Conservation (phyloP, 2,888 invertebrate species). For the Crossocerus cetratus region DNA sequence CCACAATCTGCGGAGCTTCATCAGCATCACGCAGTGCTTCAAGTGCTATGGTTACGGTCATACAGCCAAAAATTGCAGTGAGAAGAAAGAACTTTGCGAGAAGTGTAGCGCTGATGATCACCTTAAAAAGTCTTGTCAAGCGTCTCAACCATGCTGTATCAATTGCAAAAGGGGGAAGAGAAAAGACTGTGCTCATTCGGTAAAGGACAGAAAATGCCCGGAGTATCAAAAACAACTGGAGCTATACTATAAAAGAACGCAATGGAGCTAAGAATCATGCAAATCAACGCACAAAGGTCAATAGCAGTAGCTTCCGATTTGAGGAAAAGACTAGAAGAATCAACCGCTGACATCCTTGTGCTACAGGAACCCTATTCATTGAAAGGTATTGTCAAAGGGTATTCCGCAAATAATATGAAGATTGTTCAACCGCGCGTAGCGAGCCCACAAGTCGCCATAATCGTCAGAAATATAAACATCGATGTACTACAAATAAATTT, state of each 20-base stretch:
- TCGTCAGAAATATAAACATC: background rate
- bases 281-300: slow-evolving; percentile 14
- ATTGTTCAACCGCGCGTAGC: background rate
- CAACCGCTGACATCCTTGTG: background rate
- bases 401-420: background rate
- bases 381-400: background rate
- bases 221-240: slow-evolving; percentile 6
- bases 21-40: background rate
- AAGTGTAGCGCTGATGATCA: slow-evolving; percentile 12
- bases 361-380: background rate
- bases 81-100: background rate
- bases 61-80: background rate
- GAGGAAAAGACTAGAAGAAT: background rate
- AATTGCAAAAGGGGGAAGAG: background rate
- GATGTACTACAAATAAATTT: background rate
- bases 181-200: background rate
- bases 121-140: background rate
- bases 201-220: background rate
- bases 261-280: slow-evolving; percentile 13
- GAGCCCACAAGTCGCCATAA: background rate
- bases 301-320: background rate
- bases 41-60: background rate
- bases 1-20: background rate
- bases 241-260: background rate
- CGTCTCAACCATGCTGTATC: background rate